Conservation (phyloP, 2,797 vertebrate genomes). For the Megaceryle alcyon region DNA sequence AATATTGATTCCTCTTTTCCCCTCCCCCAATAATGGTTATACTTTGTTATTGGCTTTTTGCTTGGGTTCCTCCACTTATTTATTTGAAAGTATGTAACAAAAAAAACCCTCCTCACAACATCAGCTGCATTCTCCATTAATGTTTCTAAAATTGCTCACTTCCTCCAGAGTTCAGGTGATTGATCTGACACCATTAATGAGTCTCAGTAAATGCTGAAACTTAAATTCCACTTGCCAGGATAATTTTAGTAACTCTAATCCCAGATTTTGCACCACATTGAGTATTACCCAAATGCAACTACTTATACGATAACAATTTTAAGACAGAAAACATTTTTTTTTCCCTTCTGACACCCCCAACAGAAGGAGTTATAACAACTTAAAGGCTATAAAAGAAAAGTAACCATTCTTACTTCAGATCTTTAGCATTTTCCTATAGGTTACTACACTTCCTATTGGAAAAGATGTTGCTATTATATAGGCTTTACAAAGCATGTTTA, state of each 20-base stretch:
- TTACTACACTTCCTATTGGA: not conserved
- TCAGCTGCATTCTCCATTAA: not conserved
- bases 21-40: not conserved
- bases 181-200: constrained; percentile 41
- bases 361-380: not conserved
- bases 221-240: not conserved
- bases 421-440: not conserved
- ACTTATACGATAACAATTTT: not conserved
- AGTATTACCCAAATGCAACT: not conserved
- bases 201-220: constrained; percentile 42
- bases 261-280: constrained; percentile 21
- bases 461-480: not conserved
- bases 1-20: not conserved
- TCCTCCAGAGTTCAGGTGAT: constrained; percentile 30
- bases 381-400: not conserved
- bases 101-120: not conserved
- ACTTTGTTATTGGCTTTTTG: not conserved
- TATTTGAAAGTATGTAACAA: not conserved
- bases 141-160: constrained; percentile 22
- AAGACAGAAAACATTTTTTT: not conserved
- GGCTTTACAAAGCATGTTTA: not conserved
- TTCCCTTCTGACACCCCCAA: not conserved
- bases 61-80: not conserved
- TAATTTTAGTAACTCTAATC: constrained; percentile 54
- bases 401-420: not conserved